Conservation (phyloP, 1,140 invertebrate genomes). For the Orussus abietinus region DNA sequence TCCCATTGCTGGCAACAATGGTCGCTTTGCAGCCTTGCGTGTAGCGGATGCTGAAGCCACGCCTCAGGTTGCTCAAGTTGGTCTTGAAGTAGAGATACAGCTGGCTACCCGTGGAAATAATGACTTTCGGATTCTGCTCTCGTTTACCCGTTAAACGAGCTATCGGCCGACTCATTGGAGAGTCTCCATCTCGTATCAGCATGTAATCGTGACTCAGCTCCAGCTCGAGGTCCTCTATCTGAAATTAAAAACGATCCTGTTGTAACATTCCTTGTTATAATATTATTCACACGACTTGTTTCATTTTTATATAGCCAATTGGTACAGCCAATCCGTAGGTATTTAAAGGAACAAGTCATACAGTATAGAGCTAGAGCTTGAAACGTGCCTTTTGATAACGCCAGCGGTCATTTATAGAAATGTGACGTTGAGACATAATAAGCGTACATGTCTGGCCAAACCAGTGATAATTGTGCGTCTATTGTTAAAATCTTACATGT, state of each 20-base stretch:
- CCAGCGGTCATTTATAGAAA: neutral
- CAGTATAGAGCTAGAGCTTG: no score
- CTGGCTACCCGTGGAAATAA: slow-evolving; percentile 86
- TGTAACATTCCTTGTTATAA: no score
- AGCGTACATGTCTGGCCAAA: no score
- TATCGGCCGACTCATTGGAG: slow-evolving; percentile 78
- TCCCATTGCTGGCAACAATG: slow-evolving; percentile 76
- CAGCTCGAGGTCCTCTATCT: slow-evolving; percentile 85
- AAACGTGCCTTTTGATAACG: no score
- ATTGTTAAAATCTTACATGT: slow-evolving; percentile 1
- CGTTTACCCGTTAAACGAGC: slow-evolving; percentile 76
- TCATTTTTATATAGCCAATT: no score
- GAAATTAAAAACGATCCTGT: slow-evolving; percentile 17
- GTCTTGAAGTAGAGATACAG: slow-evolving; percentile 92
- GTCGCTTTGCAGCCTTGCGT: slow-evolving; percentile 84
- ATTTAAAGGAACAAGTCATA: no score
- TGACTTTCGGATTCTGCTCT: slow-evolving; percentile 74
- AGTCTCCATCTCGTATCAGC: slow-evolving; percentile 83
- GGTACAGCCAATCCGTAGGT: no score
- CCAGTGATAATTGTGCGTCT: neutral
- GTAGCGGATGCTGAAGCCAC: slow-evolving; percentile 89
- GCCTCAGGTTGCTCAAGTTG: slow-evolving; percentile 78
- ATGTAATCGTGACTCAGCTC: slow-evolving; percentile 83
- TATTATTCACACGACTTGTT: no score
- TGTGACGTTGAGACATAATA: no score